Conservation (phyloP, 1,140 invertebrate genomes). For the Drosophila albomicans region DNA sequence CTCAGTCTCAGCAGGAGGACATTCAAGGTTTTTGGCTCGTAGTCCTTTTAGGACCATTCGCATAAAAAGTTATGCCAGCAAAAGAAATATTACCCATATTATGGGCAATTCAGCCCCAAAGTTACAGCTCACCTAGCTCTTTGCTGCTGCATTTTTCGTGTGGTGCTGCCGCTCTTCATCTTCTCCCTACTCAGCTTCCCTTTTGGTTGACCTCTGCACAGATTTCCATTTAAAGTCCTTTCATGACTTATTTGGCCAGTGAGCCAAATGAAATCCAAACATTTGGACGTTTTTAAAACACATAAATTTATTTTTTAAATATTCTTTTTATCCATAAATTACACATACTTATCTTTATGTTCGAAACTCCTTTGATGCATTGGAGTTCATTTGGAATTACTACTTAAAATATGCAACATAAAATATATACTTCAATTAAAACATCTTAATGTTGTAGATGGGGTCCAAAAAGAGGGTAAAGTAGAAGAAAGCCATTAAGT, state of each 20-base stretch:
- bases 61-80: conserved; percentile 80
- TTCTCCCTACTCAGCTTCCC: not conserved
- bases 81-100: conserved; percentile 77
- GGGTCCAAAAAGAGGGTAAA: not conserved
- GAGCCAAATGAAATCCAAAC: conserved; percentile 43
- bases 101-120: conserved; percentile 45
- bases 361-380: not conserved
- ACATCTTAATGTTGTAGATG: conserved; percentile 6
- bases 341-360: conserved; percentile 48
- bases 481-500: conserved; percentile 4
- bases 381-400: conserved; percentile 40
- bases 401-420: conserved; percentile 34
- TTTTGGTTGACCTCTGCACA: conserved; percentile 9
- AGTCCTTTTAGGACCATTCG: conserved; percentile 62
- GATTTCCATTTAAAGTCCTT: conserved; percentile 61
- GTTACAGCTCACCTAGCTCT: conserved; percentile 38
- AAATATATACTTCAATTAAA: conserved; percentile 37
- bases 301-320: conserved; percentile 38
- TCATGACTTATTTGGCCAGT: conserved; percentile 66
- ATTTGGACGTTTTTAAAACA: conserved; percentile 38
- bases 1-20: conserved; percentile 33
- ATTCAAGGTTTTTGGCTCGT: conserved; percentile 39
- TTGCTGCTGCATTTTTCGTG: conserved; percentile 7
- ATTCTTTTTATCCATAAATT: conserved; percentile 57
- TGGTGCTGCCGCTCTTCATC: not conserved